phyloP scores from a whole-genome alignment of 2,113 vertebrate species.

The Puntigrus tetrazona region DNA sequence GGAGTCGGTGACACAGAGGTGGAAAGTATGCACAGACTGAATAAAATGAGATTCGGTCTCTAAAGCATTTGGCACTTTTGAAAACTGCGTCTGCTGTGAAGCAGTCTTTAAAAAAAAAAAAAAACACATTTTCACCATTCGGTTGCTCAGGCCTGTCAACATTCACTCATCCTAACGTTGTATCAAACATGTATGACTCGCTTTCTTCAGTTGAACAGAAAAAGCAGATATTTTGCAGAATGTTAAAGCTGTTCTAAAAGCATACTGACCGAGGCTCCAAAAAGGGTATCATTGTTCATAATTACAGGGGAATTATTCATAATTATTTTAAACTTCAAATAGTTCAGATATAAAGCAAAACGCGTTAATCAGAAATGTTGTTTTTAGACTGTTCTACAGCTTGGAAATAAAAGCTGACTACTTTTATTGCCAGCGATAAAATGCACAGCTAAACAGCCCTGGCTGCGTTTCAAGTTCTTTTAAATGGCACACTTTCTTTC shows the following conservation, averaged over 20 bases:
- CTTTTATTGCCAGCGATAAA: neutral
- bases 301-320: neutral
- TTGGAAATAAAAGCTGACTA: constrained; percentile 14
- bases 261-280: neutral
- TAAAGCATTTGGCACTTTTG: neutral
- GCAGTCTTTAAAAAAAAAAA: neutral
- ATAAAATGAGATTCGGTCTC: constrained; percentile 3
- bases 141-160: neutral
- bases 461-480: neutral
- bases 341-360: constrained; percentile 1
- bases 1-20: neutral
- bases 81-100: neutral
- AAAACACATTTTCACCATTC: neutral
- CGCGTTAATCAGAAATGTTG: neutral
- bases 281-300: constrained; percentile 25
- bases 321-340: constrained; percentile 9
- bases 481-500: constrained; percentile 16
- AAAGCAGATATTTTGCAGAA: neutral
- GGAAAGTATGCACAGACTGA: constrained; percentile 15
- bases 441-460: neutral
- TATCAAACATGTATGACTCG: neutral
- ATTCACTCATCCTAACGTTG: neutral
- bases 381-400: constrained; percentile 7
- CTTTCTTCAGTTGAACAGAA: neutral
- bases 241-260: neutral